Evolutionary conservation across 2,113 vertebrate species (phyloP), one percentile per base, ranked within the genome.

Genomic region (Eolophus roseicapilla): DNA sequence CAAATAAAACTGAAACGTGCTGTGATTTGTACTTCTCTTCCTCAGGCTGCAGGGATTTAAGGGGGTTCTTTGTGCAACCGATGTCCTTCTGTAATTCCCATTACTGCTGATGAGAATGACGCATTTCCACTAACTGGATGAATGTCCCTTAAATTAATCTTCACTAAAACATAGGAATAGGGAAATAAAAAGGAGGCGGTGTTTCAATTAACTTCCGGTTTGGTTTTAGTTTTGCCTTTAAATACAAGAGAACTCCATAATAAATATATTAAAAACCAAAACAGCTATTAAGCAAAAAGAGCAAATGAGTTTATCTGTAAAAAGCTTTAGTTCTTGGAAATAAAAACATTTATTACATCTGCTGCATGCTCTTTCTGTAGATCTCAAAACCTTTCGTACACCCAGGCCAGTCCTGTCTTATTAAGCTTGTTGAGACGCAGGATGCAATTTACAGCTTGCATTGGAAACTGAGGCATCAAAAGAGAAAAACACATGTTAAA

Each of bases 101-200:
- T 94, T 93, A 92, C 9, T 71, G 82, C 64, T 78, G 86, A 93
- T 70, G 60, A 49, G 76, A 63, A 39, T 95, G 90, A 95, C 5
- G 24, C 76, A 88, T 52, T 93, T 96, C 88, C 85, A 81, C 86
- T 88, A 75, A 84, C 86, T 78, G 60, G n/a, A 64, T 52, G 73
- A 90, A 57, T 33, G 57, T 84, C 64, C 82, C 62, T 93, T 57
- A 88, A 93, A 94, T 94, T 60, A 81, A n/a, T 81, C 60, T 84
- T 90, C 77, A 21, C 52, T 88, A 47, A 92, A 92, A 88, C 68
- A 64, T 33, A 15, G 49, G 49, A 78, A 29, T 9, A 91, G 60
- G 76, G 43, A 83, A 95, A 81, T 86, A 77, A 94, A 92, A 82
- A 60, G 24, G 29, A 86, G 13, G 33, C 33, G n/a, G 60, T 13